Base-by-base conservation (phyloP, 2,888 invertebrate species). In the Spilarctia lutea region DNA sequence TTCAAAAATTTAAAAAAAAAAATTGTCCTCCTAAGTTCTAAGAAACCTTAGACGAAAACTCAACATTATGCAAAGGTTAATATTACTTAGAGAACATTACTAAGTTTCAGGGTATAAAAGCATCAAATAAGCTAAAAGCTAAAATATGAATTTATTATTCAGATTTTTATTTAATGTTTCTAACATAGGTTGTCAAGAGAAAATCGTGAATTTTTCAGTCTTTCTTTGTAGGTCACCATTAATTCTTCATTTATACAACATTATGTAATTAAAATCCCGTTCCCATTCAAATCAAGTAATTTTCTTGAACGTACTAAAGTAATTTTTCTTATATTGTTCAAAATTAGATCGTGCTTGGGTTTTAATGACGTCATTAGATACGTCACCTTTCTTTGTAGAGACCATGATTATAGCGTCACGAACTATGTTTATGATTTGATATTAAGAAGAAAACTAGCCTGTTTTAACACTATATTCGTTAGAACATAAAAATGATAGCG, bases 241-340 rank as follows among this genome's bases (percentile, higher is more conserved):
- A 56, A n/a, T 52, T 52, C 35, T 13, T 60, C 27, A 71, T 63
- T 63, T 20, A 71, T 30, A 45, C 13, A 70, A 42, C 30, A 71
- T 71, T 30, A 63, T 24, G 42, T 56, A 30, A 63, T 63, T 71
- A 71, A 20, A 71, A 30, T 71, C 24, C 42, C 30, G 63, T 13
- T 27, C 13, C 60, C 27, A 39, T 63, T 60, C 39, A 70, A 70
- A 60, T 18, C 11, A 42, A 20, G 74, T 65, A 66, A 74, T 70
- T 65, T 70, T 33, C 80, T 70, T 39, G 20, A 70, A 66, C 67
- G 33, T 33, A 65, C 73, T 48, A 13, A 30, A 68, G 71, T 56
- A 75, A 56, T 68, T 56, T 30, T 48, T 71, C 68, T 66, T 73
- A 73, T 63, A 71, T 48, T 71, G 68, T 71, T 73, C 68, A 71